These are phyloP conservation scores for Erithacus rubecula DNA, from an alignment of 2,797 vertebrate species.

Conservation along the genomic window DNA sequence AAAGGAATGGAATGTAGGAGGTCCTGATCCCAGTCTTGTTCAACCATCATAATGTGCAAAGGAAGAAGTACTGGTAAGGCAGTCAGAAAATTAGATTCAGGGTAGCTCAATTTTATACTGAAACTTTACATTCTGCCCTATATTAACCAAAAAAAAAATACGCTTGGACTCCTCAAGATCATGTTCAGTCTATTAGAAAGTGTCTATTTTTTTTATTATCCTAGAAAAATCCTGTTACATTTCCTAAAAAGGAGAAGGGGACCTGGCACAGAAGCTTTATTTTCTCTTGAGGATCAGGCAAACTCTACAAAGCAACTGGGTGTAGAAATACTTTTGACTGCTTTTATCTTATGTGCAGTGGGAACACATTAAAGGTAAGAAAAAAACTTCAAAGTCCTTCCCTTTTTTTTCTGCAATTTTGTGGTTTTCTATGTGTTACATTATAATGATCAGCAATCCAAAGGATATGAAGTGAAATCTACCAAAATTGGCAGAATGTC, in stretches of 20 bases:
- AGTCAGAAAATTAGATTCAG: neutral
- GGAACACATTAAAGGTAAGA: slow-evolving; percentile 1
- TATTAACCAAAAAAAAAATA: neutral
- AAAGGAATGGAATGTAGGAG: neutral
- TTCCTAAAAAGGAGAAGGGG: neutral
- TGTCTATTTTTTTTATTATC: neutral
- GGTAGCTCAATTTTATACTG: neutral
- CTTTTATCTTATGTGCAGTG: slow-evolving; percentile 21
- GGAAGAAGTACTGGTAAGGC: neutral
- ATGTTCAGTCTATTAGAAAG: neutral
- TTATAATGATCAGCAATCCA: neutral
- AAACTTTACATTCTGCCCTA: neutral
- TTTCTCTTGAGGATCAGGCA: neutral
- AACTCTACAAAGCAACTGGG: neutral
- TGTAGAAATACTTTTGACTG: neutral
- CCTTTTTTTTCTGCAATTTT: neutral
- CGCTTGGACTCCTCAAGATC: neutral
- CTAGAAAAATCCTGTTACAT: neutral
- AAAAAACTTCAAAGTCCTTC: slow-evolving; percentile 24
- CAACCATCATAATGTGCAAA: neutral
- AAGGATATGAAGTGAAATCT: neutral
- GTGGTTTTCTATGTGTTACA: neutral
- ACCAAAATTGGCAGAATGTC: neutral
- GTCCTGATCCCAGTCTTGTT: neutral
- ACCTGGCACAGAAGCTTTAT: neutral